phyloP scores from a whole-genome alignment of 53 echinoderm and acorn worm genomes.

The Hippasteria phrygiana region DNA sequence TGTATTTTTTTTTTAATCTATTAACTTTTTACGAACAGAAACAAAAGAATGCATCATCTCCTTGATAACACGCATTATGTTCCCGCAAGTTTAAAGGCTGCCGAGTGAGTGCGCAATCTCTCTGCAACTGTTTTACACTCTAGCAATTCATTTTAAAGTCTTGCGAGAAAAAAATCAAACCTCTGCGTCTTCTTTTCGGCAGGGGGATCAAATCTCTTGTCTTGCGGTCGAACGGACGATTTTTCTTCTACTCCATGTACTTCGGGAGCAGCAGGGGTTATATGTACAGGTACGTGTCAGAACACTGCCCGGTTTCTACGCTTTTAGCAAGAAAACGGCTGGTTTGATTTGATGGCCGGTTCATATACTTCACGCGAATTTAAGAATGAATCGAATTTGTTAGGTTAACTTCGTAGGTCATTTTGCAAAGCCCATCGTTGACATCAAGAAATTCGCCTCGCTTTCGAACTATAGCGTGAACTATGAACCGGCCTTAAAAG shows the following conservation, averaged over 20 bases:
- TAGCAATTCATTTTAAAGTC: background rate
- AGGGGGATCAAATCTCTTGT: background rate
- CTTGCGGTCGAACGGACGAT: background rate
- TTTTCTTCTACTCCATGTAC: background rate
- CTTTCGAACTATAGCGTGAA: too few relatives aligned
- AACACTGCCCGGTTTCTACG: background rate
- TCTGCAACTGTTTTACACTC: background rate
- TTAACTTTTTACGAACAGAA: too few relatives aligned
- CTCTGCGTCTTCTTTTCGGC: background rate
- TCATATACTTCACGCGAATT: background rate
- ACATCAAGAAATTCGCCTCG: too few relatives aligned
- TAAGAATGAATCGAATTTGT: background rate
- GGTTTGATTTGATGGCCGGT: background rate
- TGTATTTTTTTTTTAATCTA: too few relatives aligned
- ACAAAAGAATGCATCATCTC: too few relatives aligned
- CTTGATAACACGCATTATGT: background rate
- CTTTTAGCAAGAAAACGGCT: background rate
- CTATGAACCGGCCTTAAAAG: background rate
- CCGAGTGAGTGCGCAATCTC: background rate
- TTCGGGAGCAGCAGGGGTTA: background rate
- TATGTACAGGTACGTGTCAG: background rate
- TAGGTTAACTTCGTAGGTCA: too few relatives aligned
- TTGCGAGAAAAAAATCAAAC: background rate
- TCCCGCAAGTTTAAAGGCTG: background rate
- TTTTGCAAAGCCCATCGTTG: too few relatives aligned